A percentile compares a stretch with the other conserved stretches of the same genome.
phyloP scores from a whole-genome alignment of 2,888 invertebrate species.

The Leptinotarsa peninsularis region DNA sequence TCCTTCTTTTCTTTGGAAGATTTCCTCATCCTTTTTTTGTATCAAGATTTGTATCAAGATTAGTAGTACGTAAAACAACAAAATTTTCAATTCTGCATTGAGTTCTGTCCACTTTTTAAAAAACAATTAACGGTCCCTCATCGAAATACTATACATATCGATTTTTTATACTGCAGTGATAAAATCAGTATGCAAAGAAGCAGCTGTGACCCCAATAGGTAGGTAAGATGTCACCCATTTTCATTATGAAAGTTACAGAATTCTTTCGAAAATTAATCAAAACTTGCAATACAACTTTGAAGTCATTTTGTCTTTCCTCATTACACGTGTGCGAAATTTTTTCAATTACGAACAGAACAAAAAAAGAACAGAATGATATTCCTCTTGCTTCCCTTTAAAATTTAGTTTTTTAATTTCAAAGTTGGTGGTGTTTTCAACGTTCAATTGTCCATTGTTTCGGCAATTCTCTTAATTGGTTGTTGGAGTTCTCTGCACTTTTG shows the following conservation, averaged over 20 bases:
- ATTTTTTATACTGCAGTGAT: no score
- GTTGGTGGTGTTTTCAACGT: constrained; percentile 50
- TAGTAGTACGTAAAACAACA: no score
- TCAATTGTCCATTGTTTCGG: constrained; percentile 58
- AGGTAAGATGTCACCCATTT: neutral
- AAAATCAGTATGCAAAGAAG: constrained; percentile 1
- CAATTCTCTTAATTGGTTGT: constrained; percentile 58
- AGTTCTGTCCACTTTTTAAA: no score
- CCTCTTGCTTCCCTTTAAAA: constrained; percentile 49
- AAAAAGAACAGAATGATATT: constrained; percentile 28
- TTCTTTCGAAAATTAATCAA: constrained; percentile 6
- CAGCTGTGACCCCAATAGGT: neutral
- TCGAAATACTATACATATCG: no score
- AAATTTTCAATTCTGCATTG: no score
- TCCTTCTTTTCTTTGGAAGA: no score
- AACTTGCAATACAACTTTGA: constrained; percentile 7
- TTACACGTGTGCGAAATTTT: constrained; percentile 18
- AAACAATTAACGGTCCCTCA: no score
- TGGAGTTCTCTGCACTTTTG: constrained; percentile 49
- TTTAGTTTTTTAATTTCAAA: constrained; percentile 56
- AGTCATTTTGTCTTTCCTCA: constrained; percentile 10
- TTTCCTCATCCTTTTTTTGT: no score
- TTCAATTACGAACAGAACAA: constrained; percentile 10
- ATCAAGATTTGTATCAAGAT: no score
- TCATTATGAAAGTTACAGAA: constrained; percentile 11